Evolutionary conservation across 1,140 invertebrate genomes (phyloP), one percentile per base, ranked within the genome.

Genomic region (Zaprionus ghesquierei): DNA sequence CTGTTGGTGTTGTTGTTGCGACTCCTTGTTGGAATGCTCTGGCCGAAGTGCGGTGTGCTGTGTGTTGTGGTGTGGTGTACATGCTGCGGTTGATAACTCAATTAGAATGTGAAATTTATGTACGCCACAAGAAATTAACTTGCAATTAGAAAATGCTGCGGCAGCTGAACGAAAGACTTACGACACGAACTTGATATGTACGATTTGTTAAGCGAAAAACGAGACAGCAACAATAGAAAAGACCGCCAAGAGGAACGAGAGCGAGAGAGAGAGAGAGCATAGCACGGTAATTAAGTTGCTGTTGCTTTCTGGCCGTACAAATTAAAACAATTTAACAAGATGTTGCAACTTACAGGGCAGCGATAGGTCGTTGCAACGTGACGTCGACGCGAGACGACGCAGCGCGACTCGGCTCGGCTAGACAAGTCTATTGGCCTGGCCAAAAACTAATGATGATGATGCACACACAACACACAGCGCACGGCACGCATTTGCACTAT

Each of bases 61-160:
- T 29, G 27, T 29, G 27, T 9, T 29, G 27, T 5, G 25, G 70
- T 76, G 59, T 74, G n/a, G n/a, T 81, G 79, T 74, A 82, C 79
- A 87, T 79, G 84, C 84, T 89, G 84, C 85, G 84, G 84, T 89
- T 89, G 84, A 89, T 89, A 89, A 89, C 84, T 89, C 84, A 89
- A 89, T 89, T 89, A 89, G 84, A 89, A 89, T 89, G 85, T 89
- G 77, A 89, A 89, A 89, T 89, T 89, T 89, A 89, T 89, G 84
- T 89, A 75, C 84, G 80, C 85, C 87, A 84, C 84, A 79, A 89
- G 84, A 89, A 89, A 89, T 89, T 89, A 89, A 89, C 77, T 87
- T 89, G 84, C 84, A 89, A 89, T 89, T 89, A 89, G 84, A 89
- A 89, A 89, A 89, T 87, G 82, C 79, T 75, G 69, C 62, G 50